Evolutionary conservation across 2,888 invertebrate species (phyloP).

Genomic region (Myopa tessellatipennis): DNA sequence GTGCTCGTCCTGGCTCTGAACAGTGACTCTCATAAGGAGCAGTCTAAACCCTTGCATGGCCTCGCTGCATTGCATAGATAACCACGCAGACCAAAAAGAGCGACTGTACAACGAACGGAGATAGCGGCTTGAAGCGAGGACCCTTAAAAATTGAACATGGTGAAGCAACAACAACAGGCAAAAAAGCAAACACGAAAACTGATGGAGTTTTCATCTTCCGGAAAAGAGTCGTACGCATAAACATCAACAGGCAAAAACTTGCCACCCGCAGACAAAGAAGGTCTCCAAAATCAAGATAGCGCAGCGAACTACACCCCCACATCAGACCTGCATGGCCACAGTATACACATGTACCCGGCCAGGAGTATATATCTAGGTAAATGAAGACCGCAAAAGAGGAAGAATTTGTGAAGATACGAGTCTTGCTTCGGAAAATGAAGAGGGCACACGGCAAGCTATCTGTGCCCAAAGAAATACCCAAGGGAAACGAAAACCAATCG

Average conservation of each 20-base stretch:
- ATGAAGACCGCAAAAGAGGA: conserved; percentile 16
- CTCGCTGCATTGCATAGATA: conserved; percentile 10
- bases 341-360: neutral
- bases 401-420: neutral
- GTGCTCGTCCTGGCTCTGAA: conserved; percentile 7
- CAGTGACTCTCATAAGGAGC: neutral
- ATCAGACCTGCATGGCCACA: neutral
- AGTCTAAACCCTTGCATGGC: conserved; percentile 1
- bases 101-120: neutral
- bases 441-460: no score
- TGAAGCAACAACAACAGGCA: neutral
- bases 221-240: no score
- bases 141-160: neutral
- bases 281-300: no score
- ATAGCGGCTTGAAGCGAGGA: conserved; percentile 12
- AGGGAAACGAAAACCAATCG: no score
- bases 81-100: neutral
- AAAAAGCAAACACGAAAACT: no score
- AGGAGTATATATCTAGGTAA: neutral
- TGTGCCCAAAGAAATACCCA: no score
- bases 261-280: no score
- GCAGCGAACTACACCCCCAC: no score
- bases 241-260: neutral
- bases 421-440: no score
- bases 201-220: no score